Conservation (phyloP, 2,113 vertebrate genomes). For the Hiodon tergisus region DNA sequence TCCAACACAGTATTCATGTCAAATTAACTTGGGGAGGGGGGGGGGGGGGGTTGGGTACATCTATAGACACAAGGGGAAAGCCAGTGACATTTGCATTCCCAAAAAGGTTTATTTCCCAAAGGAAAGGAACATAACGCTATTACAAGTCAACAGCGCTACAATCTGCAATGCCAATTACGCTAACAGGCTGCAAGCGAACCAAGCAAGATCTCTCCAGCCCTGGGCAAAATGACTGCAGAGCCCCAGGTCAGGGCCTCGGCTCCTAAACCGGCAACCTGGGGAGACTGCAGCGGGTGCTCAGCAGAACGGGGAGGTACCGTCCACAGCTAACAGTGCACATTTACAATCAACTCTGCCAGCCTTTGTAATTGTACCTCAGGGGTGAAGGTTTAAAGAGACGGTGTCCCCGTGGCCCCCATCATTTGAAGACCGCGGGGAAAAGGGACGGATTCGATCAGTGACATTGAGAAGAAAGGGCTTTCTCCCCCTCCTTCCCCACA, state of each 20-base stretch:
- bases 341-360: neutral
- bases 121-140: slow-evolving; percentile 40
- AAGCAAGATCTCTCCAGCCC: slow-evolving; percentile 17
- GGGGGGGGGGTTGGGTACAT: no score
- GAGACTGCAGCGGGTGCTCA: no score
- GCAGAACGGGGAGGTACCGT: slow-evolving; percentile 24
- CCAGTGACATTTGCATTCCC: slow-evolving; percentile 42
- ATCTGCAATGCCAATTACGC: slow-evolving; percentile 40
- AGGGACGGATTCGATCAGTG: slow-evolving; percentile 53
- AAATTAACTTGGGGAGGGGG: slow-evolving; percentile 33
- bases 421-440: slow-evolving; percentile 29
- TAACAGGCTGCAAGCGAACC: slow-evolving; percentile 18
- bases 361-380: neutral
- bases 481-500: slow-evolving; percentile 33
- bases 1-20: slow-evolving; percentile 33
- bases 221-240: slow-evolving; percentile 28
- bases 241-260: slow-evolving; percentile 36
- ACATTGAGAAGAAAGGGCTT: slow-evolving; percentile 53
- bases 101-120: slow-evolving; percentile 48
- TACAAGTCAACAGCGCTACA: slow-evolving; percentile 9
- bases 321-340: neutral
- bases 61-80: slow-evolving; percentile 47
- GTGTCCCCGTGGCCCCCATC: neutral
- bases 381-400: neutral
- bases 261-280: slow-evolving; percentile 33